Base-by-base conservation (phyloP, 2,888 invertebrate genomes). In the Spialia ferax region DNA sequence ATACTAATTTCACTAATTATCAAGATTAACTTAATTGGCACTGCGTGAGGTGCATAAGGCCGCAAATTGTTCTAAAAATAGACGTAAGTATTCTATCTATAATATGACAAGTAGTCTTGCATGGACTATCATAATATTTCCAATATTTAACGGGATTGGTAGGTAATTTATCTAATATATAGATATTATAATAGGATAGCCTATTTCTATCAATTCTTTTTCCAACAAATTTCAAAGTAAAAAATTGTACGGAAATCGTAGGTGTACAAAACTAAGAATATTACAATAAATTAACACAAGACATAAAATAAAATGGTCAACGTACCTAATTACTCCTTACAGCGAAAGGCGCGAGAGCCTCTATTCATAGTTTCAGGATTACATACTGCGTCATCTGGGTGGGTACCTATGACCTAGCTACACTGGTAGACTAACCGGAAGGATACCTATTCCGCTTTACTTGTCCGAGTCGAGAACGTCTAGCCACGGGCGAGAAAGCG, bases 401-500 rank as follows among this genome's bases (percentile, higher is more conserved):
- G n/a, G n/a, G n/a, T 56, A 61, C 60, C 67, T 55, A 65, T 56
- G 71, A 69, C 29, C 59, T 59, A 59, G n/a, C n/a, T n/a, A n/a
- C n/a, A n/a, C n/a, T n/a, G n/a, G n/a, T n/a, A n/a, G 61, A 54
- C 74, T 68, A 69, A 68, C 72, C 80, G 79, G 81, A 85, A 84
- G 80, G 82, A 83, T 81, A 79, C 77, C 74, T n/a, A n/a, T n/a
- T n/a, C n/a, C n/a, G n/a, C 75, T 69, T 76, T 80, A 77, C 79
- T 79, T 75, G 80, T 79, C 81, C 78, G 79, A 84, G 88, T 85
- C 74, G 87, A 79, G 89, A 80, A 66, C 90, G 81, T 84, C 86
- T 84, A 86, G 84, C 80, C 84, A 83, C 80, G 83, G 74, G 80
- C 76, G 82, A 85, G 89, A 91, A 90, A 90, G 87, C 83, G 85